Base-by-base conservation (phyloP, 2,888 invertebrate genomes). In the Drosophila pullipes region DNA sequence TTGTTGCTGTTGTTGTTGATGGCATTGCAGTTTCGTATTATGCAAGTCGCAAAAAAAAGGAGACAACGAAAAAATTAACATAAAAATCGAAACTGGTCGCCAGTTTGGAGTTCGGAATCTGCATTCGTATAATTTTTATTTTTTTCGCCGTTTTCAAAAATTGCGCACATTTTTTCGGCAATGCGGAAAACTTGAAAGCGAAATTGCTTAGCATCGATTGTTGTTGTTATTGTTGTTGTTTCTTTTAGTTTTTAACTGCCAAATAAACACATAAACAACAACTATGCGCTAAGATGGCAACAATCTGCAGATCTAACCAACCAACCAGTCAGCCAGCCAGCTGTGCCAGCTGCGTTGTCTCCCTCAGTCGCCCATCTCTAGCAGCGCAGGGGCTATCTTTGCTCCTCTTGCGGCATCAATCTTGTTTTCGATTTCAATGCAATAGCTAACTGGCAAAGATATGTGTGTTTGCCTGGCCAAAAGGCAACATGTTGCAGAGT, bases 371-470 rank as follows among this genome's bases (percentile, higher is more conserved):
- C 55, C 13, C 55, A 58, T 52, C 37, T 50, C 37, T 16, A 13
- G 25, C 47, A 41, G 50, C 33, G 41, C 41, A 33, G 16, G n/a
- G 58, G 41, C 30, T 47, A 57, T 60, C 61, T 31, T 53, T 47
- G 66, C 67, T 81, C 68, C 62, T 58, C 60, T 63, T 77, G 70
- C 30, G 65, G 80, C 82, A 85, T 85, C 82, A 87, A 85, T 87
- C 83, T 85, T 82, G 85, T 87, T 85, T 85, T 85, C 85, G 85
- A 78, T 85, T 85, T 85, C 85, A 83, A 81, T 85, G 72, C 76
- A 62, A 76, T 64, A 59, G 67, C 67, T 74, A 80, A 76, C 59
- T 59, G 68, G 68, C 69, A 61, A 10, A 28, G 59, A 25, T 47
- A 11, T 16, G 31, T 25, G 35, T 25, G 60, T 13, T 33, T 25